Conservation (phyloP, 1,140 invertebrate species). For the Drosophila repleta region DNA sequence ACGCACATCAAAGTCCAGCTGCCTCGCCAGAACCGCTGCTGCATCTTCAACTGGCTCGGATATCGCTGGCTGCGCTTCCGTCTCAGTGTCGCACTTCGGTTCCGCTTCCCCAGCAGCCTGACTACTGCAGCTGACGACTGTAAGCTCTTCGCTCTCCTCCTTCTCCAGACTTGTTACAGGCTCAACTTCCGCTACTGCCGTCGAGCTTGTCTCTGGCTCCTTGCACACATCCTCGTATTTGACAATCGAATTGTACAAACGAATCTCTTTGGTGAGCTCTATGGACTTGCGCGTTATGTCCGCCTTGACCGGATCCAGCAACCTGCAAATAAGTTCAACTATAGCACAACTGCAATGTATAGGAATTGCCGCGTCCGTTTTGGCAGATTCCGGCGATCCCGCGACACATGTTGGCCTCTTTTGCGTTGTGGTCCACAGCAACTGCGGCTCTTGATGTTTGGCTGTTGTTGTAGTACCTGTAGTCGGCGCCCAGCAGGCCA, state of each 20-base stretch:
- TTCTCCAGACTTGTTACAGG: slow-evolving; percentile 18
- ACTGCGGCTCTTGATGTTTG: slow-evolving; percentile 38
- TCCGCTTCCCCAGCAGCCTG: background rate
- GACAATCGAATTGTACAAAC: slow-evolving; percentile 60
- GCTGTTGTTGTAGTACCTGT: slow-evolving; percentile 72
- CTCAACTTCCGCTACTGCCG: background rate
- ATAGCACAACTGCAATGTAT: slow-evolving; percentile 21
- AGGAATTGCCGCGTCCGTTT: slow-evolving; percentile 17
- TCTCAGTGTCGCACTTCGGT: background rate
- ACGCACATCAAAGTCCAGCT: slow-evolving; percentile 64
- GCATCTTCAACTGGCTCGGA: background rate
- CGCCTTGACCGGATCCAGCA: slow-evolving; percentile 50
- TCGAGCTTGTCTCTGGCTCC: background rate
- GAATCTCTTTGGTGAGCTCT: slow-evolving; percentile 59
- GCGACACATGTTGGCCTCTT: slow-evolving; percentile 18
- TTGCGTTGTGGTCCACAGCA: slow-evolving; percentile 46
- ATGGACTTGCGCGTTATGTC: slow-evolving; percentile 49
- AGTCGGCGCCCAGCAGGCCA: slow-evolving; percentile 66
- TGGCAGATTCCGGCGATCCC: slow-evolving; percentile 22
- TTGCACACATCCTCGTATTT: slow-evolving; percentile 56
- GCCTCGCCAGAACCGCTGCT: background rate
- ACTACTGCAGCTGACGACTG: background rate
- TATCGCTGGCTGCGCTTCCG: background rate
- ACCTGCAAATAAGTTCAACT: slow-evolving; percentile 57
- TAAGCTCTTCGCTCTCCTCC: background rate